These are phyloP conservation scores for Salminus brasiliensis DNA, from an alignment of 2,113 vertebrate genomes.

Conservation along the genomic window DNA sequence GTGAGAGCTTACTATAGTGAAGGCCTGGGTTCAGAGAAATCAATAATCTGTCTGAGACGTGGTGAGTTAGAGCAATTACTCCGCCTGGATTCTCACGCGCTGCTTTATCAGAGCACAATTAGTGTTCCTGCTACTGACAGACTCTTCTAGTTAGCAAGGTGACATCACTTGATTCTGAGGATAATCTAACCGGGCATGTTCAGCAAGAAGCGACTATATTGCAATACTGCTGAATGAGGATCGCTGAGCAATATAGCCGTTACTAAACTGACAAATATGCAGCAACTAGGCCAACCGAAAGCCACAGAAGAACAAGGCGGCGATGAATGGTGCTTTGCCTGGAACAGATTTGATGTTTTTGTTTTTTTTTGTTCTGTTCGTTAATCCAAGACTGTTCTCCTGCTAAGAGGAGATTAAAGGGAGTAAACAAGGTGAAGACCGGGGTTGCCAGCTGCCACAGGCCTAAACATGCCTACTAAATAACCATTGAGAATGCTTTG, in stretches of 20 bases:
- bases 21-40: background rate
- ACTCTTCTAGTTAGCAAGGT: background rate
- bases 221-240: background rate
- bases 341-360: background rate
- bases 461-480: background rate
- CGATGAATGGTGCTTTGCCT: background rate
- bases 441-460: background rate
- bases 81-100: background rate
- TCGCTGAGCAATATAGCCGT: background rate
- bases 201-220: background rate
- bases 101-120: conserved; percentile 1
- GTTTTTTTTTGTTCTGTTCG: background rate
- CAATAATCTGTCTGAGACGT: conserved; percentile 3
- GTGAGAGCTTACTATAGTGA: background rate
- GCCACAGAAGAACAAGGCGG: background rate
- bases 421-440: background rate
- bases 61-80: background rate
- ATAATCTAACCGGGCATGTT: background rate
- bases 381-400: background rate
- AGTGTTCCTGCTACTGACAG: background rate
- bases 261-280: background rate
- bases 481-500: background rate
- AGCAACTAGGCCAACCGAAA: background rate
- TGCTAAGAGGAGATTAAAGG: background rate
- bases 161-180: background rate